Evolutionary conservation across 2,113 vertebrate species (phyloP), one percentile per base, ranked within the genome.

Genomic region (Sorex fumeus): DNA sequence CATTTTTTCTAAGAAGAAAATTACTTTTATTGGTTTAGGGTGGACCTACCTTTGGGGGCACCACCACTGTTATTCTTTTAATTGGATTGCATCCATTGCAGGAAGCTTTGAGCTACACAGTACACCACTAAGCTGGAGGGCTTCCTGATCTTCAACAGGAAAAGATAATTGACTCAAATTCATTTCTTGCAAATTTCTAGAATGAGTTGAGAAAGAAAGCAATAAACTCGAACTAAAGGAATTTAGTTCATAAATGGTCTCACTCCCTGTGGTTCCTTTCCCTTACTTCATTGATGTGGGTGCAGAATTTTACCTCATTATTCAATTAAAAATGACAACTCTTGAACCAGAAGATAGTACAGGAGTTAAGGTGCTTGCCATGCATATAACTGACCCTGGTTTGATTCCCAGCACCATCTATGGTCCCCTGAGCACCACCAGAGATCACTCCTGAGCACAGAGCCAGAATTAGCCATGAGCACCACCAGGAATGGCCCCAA

Each of bases 71-170:
- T 71, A 9, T 45, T 70, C 8, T 30, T 71, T 67, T 78, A 28
- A 50, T 40, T 30, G 21, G 16, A 50, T 81, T 36, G 72, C 70
- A 40, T 1, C 21, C 27, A 23, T 69, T 77, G 91, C 71, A 67
- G 50, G 80, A 76, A 77, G 60, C 27, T 60, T 93, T 90, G 21
- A 69, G 36, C 12, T 57, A 40, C 27, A 45, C 3, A 50, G 9
- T 23, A 74, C 40, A 67, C 2, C 34, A 8, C 8, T 40, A 34
- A 81, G 27, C 36, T 71, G 50, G 28, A 88, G 43, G 7, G 74
- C 47, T 47, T 78, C 36, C 32, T 50, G 47, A 30, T 64, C 76
- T 96, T 36, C 75, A 77, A 90, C 47, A 72, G 11, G 81, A 28
- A 91, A 18, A 23, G 64, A 3, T 79, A 32, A 30, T 84, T 90